Percentiles rank a stretch among this genome's conserved stretches.
phyloP scores from a whole-genome alignment of 2,888 invertebrate genomes.

The Sphaeridia pumilis region DNA sequence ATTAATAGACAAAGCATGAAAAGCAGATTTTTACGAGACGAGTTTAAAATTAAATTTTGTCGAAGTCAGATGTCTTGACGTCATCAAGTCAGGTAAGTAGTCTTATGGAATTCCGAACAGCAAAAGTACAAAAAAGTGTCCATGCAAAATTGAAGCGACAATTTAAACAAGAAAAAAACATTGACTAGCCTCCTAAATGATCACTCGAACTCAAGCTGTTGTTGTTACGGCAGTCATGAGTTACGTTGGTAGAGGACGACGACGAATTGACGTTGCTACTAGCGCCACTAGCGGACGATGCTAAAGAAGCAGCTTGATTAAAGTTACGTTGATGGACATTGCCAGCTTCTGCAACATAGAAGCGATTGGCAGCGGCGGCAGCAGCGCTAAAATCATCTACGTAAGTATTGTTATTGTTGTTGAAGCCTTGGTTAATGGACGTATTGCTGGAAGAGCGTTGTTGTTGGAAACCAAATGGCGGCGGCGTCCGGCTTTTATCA shows the following conservation, averaged over 20 bases:
- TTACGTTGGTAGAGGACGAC: not conserved
- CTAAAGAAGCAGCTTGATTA: not conserved
- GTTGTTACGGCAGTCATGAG: conserved; percentile 10
- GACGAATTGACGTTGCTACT: no score
- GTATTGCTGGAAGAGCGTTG: conserved; percentile 16
- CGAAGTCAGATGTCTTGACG: no score
- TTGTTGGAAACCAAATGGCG: conserved; percentile 11
- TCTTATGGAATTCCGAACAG: no score
- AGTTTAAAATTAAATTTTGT: no score
- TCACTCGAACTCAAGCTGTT: conserved; percentile 29
- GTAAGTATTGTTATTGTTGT: not conserved
- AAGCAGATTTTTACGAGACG: no score
- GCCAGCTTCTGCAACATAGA: conserved; percentile 14
- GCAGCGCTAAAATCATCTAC: not conserved
- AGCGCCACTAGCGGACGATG: conserved; percentile 3
- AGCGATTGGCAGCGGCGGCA: not conserved
- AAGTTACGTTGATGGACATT: conserved; percentile 14
- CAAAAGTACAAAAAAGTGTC: no score
- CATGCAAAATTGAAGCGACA: not conserved
- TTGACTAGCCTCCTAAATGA: conserved; percentile 33
- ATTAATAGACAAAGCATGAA: no score
- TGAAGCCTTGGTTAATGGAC: conserved; percentile 10
- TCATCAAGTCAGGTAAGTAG: no score
- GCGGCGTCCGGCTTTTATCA: not conserved
- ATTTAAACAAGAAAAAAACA: conserved; percentile 5